Evolutionary conservation across 2,113 vertebrate genomes (phyloP).

Genomic region (Eretmochelys imbricata): DNA sequence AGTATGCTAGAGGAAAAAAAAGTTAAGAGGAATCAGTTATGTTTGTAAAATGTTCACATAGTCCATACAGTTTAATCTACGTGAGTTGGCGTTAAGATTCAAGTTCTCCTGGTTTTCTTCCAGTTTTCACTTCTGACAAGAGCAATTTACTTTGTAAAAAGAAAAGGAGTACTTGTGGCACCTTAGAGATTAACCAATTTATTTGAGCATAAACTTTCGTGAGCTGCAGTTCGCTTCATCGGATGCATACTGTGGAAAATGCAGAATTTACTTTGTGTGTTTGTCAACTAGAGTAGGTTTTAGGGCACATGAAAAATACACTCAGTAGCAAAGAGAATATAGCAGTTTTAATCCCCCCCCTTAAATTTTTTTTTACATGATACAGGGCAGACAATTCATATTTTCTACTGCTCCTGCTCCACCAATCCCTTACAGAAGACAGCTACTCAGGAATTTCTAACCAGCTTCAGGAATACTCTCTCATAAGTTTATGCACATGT

Average conservation of each 20-base stretch:
- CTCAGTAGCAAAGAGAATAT: neutral
- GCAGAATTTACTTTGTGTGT: neutral
- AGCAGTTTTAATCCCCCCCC: neutral
- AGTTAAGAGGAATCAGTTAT: neutral
- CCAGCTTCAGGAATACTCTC: neutral
- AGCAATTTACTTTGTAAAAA: neutral
- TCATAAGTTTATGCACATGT: neutral
- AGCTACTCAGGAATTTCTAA: neutral
- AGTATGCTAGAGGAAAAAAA: constrained; percentile 87
- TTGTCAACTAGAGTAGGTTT: neutral
- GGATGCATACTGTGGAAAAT: too few relatives aligned
- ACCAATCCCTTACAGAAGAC: neutral
- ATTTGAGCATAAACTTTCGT: too few relatives aligned
- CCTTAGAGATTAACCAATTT: too few relatives aligned
- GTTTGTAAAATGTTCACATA: neutral
- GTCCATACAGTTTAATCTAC: neutral
- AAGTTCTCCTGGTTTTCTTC: neutral
- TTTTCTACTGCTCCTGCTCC: neutral
- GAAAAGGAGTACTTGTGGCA: too few relatives aligned
- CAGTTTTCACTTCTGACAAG: neutral
- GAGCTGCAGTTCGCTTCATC: too few relatives aligned
- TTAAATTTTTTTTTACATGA: neutral
- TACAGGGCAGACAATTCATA: neutral
- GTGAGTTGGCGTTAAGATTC: neutral
- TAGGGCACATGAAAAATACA: neutral